These are phyloP conservation scores for Geococcyx californianus DNA, from an alignment of 2,113 vertebrate species.

Conservation along the genomic window DNA sequence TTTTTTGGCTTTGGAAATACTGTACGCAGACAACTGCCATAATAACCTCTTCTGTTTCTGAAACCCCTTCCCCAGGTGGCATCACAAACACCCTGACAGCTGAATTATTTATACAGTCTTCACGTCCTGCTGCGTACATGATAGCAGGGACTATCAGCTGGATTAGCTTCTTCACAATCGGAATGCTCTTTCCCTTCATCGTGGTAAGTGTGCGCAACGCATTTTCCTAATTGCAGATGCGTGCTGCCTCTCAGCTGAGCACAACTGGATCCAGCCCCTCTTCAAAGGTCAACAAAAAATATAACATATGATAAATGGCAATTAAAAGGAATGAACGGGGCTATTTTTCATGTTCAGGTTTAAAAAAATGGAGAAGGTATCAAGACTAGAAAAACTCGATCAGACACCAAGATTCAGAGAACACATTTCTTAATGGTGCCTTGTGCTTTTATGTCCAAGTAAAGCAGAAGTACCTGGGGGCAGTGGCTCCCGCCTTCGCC, in stretches of 20 bases:
- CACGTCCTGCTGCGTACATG: conserved; percentile 85
- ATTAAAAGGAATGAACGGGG: not conserved
- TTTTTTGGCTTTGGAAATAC: not conserved
- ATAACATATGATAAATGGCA: not conserved
- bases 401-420: not conserved
- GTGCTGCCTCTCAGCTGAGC: not conserved
- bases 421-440: not conserved
- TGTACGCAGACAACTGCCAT: not conserved
- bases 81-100: conserved; percentile 75
- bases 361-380: not conserved
- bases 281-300: not conserved
- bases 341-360: not conserved
- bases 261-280: not conserved
- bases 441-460: not conserved
- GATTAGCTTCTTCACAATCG: conserved; percentile 89
- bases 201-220: conserved; percentile 75
- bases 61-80: conserved; percentile 35
- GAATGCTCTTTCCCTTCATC: conserved; percentile 89
- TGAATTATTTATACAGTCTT: conserved; percentile 88
- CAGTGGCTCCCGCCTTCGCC: not conserved
- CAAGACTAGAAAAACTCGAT: not conserved
- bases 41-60: not conserved
- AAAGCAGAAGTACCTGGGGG: not conserved
- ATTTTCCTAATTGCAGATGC: not conserved
- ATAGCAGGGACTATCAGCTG: conserved; percentile 86